A percentile compares a stretch with the other conserved stretches of the same genome.
These are phyloP conservation scores for Rugalucina vietnamica DNA, from an alignment of 2,888 invertebrate species.

Conservation along the genomic window DNA sequence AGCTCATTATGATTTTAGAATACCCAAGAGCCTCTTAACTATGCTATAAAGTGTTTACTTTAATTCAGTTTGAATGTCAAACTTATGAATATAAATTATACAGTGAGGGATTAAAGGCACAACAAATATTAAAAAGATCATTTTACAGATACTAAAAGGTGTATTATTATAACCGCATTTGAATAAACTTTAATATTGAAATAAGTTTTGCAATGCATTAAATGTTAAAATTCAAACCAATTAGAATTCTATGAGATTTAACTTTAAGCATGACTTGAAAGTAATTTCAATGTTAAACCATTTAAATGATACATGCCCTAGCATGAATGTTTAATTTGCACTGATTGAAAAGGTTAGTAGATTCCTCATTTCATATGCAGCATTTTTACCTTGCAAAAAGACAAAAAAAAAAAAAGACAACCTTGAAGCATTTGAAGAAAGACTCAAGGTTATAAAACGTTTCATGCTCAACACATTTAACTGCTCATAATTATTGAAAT, in stretches of 20 bases:
- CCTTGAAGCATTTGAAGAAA: too few relatives aligned
- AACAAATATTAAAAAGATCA: constrained; percentile 6
- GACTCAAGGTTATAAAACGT: too few relatives aligned
- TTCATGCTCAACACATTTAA: too few relatives aligned
- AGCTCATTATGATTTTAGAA: background rate
- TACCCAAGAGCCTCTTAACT: background rate
- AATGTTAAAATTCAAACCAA: background rate
- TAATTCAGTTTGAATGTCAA: background rate
- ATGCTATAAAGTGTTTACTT: background rate
- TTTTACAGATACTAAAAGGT: background rate
- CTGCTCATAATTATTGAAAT: too few relatives aligned
- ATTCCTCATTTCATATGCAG: too few relatives aligned
- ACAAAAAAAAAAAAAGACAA: too few relatives aligned
- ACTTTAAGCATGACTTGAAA: background rate
- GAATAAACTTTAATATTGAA: background rate
- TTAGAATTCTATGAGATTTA: background rate
- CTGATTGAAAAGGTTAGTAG: too few relatives aligned
- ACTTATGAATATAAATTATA: constrained; percentile 8
- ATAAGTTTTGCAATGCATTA: background rate
- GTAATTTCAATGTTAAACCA: background rate
- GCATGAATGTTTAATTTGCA: too few relatives aligned
- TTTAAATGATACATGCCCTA: background rate
- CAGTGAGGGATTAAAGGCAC: background rate
- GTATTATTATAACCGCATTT: background rate
- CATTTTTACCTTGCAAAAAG: too few relatives aligned